These are phyloP conservation scores for Eupithecia subfuscata DNA, from an alignment of 2,888 invertebrate genomes.

Conservation along the genomic window DNA sequence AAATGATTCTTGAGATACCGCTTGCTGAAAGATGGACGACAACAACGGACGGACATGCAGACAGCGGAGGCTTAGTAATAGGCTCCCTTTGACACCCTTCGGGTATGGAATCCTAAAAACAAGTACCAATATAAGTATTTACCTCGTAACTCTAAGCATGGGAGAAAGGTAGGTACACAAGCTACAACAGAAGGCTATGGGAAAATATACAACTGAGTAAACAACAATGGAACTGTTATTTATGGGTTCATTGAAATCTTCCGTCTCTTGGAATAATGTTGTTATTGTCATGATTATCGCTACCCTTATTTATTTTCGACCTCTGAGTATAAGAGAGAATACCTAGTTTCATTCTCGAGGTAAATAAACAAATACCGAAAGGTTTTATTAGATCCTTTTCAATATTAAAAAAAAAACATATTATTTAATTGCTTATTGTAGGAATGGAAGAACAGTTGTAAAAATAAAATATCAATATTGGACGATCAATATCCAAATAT, in stretches of 20 bases:
- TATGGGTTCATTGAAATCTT: conserved; percentile 2
- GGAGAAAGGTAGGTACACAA: background rate
- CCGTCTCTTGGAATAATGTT: background rate
- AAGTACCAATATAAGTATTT: background rate
- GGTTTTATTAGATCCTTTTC: background rate
- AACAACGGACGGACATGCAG: background rate
- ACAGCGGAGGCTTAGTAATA: background rate
- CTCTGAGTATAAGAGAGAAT: background rate
- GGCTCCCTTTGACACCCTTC: background rate
- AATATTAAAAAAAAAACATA: background rate
- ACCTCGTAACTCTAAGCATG: background rate
- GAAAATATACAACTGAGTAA: conserved; percentile 1
- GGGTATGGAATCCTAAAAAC: background rate
- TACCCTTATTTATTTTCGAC: background rate
- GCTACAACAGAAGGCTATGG: background rate
- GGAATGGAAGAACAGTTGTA: background rate
- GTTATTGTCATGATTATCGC: background rate
- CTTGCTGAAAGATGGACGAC: background rate
- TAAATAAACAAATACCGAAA: background rate
- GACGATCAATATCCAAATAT: too few species aligned
- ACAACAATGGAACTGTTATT: conserved; percentile 5
- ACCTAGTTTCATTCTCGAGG: background rate
- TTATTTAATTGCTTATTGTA: background rate
- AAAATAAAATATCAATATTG: too few species aligned
- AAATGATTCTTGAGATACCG: background rate